Percentiles rank a stretch among this genome's conserved stretches.
These are phyloP conservation scores for Cygnus atratus DNA, from an alignment of 2,113 vertebrate genomes.

Conservation along the genomic window DNA sequence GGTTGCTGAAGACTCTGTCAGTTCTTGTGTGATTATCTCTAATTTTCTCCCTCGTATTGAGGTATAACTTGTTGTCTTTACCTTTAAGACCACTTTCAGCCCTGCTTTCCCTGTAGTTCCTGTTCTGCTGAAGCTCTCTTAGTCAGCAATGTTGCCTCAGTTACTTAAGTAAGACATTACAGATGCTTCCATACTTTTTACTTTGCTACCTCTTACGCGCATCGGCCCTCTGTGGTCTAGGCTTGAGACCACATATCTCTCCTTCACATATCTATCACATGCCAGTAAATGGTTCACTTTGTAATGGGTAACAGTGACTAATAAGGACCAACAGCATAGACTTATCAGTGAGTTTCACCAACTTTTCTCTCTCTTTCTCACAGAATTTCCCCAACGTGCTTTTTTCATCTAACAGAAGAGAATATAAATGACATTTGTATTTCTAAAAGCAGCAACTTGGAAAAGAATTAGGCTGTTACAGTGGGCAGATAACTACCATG, in stretches of 20 bases:
- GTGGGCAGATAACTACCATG: background rate
- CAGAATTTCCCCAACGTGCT: background rate
- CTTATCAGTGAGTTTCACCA: background rate
- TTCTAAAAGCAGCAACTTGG: background rate
- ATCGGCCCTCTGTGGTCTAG: rapidly evolving
- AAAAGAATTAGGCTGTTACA: background rate
- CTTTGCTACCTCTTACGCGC: background rate
- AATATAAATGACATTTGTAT: background rate
- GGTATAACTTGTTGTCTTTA: background rate
- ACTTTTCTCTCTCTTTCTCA: background rate
- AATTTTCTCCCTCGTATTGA: background rate
- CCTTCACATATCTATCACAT: background rate
- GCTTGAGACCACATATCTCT: background rate
- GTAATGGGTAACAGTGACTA: background rate
- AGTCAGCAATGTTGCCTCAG: background rate
- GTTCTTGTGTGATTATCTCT: background rate
- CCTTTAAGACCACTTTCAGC: background rate
- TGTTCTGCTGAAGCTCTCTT: background rate
- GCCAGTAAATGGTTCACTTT: background rate
- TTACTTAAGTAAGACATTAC: background rate
- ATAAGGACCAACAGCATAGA: background rate
- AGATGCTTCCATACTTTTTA: background rate
- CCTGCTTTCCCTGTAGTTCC: background rate
- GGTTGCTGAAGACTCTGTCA: background rate
- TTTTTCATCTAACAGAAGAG: background rate